Percentiles rank a stretch among this genome's conserved stretches.
These are phyloP conservation scores for Archips xylosteana DNA, from an alignment of 2,888 invertebrate species.

Conservation along the genomic window DNA sequence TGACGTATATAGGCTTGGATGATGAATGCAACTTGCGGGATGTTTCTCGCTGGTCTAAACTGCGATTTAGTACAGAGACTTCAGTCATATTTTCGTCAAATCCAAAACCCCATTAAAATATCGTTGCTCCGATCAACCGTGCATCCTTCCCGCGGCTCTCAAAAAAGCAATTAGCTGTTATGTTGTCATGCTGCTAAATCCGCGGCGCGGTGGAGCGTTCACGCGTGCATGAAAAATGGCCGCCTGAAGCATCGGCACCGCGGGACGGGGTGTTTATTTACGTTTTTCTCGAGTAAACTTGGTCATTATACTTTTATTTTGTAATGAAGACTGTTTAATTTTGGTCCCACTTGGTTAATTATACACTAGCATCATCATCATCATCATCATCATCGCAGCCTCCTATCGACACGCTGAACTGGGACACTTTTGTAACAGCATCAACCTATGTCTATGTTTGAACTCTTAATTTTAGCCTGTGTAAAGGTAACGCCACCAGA, in stretches of 20 bases:
- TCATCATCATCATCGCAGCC: no score
- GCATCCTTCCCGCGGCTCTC: constrained; percentile 49
- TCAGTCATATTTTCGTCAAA: background rate
- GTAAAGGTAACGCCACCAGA: no score
- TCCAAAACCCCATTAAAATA: constrained; percentile 38
- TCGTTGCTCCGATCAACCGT: constrained; percentile 38
- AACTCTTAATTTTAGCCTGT: no score
- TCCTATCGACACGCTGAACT: no score
- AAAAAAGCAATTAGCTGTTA: constrained; percentile 83
- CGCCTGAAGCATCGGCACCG: constrained; percentile 41
- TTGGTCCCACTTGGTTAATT: no score
- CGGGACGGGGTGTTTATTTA: constrained; percentile 12
- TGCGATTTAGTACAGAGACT: no score
- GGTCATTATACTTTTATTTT: background rate
- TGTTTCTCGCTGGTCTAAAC: no score
- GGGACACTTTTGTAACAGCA: no score
- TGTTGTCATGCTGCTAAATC: constrained; percentile 53
- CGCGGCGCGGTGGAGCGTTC: constrained; percentile 71
- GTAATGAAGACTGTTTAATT: background rate
- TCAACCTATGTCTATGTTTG: no score
- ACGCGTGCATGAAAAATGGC: constrained; percentile 82
- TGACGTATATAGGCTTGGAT: no score
- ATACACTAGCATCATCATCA: no score
- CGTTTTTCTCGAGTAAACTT: constrained; percentile 1
- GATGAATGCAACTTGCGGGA: no score